Evolutionary conservation across 2,113 vertebrate species (phyloP).

Genomic region (Neolamprologus variostigma): DNA sequence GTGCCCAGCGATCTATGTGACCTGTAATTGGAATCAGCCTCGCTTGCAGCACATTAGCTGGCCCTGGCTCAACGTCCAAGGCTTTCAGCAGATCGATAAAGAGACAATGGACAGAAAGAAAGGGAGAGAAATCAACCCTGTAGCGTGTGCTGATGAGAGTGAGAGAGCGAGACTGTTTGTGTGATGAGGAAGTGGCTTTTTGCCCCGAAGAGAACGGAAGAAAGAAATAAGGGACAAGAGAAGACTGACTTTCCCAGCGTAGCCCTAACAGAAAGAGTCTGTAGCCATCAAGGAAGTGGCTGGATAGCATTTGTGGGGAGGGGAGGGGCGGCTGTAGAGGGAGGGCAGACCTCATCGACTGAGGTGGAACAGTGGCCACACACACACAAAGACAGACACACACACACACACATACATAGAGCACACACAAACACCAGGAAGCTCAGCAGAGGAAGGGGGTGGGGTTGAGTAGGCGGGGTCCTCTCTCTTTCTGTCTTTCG

Average conservation of each 20-base stretch:
- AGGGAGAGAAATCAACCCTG: neutral
- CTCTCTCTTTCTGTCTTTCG: conserved; percentile 38
- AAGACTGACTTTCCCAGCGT: neutral
- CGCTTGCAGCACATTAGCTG: neutral
- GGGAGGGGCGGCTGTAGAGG: conserved; percentile 39
- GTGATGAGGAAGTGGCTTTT: conserved; percentile 20
- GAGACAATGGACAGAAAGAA: conserved; percentile 5
- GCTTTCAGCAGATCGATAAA: conserved; percentile 43
- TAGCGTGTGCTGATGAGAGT: neutral
- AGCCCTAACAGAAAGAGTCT: neutral
- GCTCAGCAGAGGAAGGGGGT: conserved; percentile 63
- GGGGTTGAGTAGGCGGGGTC: conserved; percentile 61
- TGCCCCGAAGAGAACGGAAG: neutral
- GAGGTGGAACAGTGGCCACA: conserved; percentile 51
- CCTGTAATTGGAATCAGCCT: conserved; percentile 37
- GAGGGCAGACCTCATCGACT: conserved; percentile 57
- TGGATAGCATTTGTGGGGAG: conserved; percentile 31
- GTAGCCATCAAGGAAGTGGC: conserved; percentile 45
- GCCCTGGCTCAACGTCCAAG: neutral
- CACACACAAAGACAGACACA: neutral
- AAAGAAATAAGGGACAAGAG: neutral
- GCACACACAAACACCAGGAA: conserved; percentile 58
- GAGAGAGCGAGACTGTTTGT: neutral
- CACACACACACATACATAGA: neutral
- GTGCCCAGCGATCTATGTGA: conserved; percentile 7